phyloP scores from a whole-genome alignment of 1,140 invertebrate species.

The Hydropsyche tenuis region DNA sequence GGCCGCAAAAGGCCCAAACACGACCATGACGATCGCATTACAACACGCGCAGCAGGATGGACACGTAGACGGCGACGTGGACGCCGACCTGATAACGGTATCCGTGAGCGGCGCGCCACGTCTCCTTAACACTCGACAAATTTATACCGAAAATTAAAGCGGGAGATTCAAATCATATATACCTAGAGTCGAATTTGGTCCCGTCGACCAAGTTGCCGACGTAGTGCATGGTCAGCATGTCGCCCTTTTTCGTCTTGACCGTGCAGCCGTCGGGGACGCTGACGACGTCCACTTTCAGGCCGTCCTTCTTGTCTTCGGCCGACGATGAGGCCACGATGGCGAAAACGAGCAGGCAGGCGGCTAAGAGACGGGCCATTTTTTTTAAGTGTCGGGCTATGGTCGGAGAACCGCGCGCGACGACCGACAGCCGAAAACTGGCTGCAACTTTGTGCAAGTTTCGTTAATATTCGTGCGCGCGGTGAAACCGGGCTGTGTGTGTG shows the following conservation, averaged over 20 bases:
- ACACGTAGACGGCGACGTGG: conserved; percentile 12
- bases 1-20: too few relatives aligned
- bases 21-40: neutral
- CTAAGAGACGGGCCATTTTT: conserved; percentile 6
- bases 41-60: neutral
- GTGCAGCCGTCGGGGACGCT: conserved; percentile 82
- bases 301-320: conserved; percentile 56
- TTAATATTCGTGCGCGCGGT: neutral
- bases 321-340: conserved; percentile 58
- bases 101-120: neutral
- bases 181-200: conserved; percentile 94
- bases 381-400: neutral
- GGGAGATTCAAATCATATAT: too few relatives aligned
- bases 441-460: conserved; percentile 43
- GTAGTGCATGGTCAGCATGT: conserved; percentile 94
- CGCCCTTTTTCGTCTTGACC: conserved; percentile 81
- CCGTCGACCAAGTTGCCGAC: conserved; percentile 86
- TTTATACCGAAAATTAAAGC: too few relatives aligned
- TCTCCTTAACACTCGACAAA: neutral
- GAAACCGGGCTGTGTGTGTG: neutral
- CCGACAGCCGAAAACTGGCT: conserved; percentile 41
- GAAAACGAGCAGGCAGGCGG: conserved; percentile 55
- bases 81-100: conserved; percentile 9
- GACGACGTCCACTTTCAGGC: conserved; percentile 81
- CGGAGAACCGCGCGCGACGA: conserved; percentile 29